A percentile compares a stretch with the other conserved stretches of the same genome.
phyloP scores from a whole-genome alignment of 2,888 invertebrate species.

The Quadroppia sp. region DNA sequence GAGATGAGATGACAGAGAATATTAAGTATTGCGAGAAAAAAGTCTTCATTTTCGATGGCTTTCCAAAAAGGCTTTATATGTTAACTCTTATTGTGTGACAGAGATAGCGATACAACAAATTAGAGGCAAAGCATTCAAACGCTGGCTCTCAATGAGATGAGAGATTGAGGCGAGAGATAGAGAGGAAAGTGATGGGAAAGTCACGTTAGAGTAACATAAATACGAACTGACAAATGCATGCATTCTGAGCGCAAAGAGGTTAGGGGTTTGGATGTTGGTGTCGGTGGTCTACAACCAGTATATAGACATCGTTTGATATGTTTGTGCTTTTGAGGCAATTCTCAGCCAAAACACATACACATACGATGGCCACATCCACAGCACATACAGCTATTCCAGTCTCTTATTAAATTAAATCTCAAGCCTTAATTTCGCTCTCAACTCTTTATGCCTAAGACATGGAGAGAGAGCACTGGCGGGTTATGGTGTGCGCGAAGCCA shows the following conservation, averaged over 20 bases:
- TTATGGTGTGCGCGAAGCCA: slow-evolving; percentile 2
- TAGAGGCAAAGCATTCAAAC: slow-evolving; percentile 10
- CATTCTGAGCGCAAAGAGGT: background rate
- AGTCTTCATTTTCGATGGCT: background rate
- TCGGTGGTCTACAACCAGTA: background rate
- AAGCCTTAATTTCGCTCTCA: background rate
- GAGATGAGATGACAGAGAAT: background rate
- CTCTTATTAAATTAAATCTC: slow-evolving; percentile 10
- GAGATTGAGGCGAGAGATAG: background rate
- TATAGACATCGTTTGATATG: background rate
- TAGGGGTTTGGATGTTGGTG: background rate
- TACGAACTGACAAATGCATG: slow-evolving; percentile 23
- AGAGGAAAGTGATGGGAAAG: background rate
- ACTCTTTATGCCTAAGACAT: background rate
- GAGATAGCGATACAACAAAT: slow-evolving; percentile 30
- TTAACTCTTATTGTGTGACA: slow-evolving; percentile 14
- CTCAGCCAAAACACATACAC: slow-evolving; percentile 5
- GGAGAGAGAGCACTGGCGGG: background rate
- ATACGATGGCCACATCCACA: background rate
- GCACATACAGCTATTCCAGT: background rate
- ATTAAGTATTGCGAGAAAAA: background rate
- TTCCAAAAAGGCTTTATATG: slow-evolving; percentile 1
- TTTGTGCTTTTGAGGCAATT: slow-evolving; percentile 1
- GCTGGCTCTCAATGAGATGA: background rate
- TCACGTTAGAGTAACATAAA: slow-evolving; percentile 10